Base-by-base conservation (phyloP, 2,113 vertebrate species). In the Thryonomys swinderianus region DNA sequence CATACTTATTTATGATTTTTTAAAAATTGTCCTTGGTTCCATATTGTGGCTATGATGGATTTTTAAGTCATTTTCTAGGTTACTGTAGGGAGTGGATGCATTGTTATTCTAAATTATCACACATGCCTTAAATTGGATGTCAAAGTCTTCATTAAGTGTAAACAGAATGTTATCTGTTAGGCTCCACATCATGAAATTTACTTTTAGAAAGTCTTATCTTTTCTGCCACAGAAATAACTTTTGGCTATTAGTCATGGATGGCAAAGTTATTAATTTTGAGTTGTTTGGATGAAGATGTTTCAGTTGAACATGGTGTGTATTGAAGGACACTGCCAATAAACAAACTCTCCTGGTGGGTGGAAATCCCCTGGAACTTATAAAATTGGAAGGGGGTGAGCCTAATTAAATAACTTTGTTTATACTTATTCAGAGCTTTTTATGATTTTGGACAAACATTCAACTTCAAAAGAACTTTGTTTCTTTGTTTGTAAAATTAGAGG, bases 181-280 rank as follows among this genome's bases (percentile, higher is more conserved):
- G 55, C 83, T 85, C 69, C 84, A 96, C 51, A 88, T 96, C 83
- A 40, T 90, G 84, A 84, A 90, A 69, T 96, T 91, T 93, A 96
- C 93, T 93, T 95, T 78, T 80, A 91, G 85, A 95, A 96, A 95
- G 92, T 87, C 95, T 97, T 97, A 96, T 97, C 97, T 97, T 97
- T 96, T 91, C 42, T 96, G 73, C 88, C 88, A 88, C 94, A 96
- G 95, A 94, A 97, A 94, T 94, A 96, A 87, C 73, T 83, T 97
- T 96, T 93, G 93, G 93, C 90, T 95, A 48, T 97, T 94, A 94
- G 91, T 93, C 74, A 92, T 88, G 81, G 67, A 62, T 95, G 84
- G 71, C 87, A 95, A 95, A 95, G 64, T 96, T 91, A 94, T 78
- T 96, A 97, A 93, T 95, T 96, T 96, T 85, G 85, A 85, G 66